A percentile compares a stretch with the other conserved stretches of the same genome.
These are phyloP conservation scores for Andrena bicolor DNA, from an alignment of 2,888 invertebrate genomes.

Conservation along the genomic window DNA sequence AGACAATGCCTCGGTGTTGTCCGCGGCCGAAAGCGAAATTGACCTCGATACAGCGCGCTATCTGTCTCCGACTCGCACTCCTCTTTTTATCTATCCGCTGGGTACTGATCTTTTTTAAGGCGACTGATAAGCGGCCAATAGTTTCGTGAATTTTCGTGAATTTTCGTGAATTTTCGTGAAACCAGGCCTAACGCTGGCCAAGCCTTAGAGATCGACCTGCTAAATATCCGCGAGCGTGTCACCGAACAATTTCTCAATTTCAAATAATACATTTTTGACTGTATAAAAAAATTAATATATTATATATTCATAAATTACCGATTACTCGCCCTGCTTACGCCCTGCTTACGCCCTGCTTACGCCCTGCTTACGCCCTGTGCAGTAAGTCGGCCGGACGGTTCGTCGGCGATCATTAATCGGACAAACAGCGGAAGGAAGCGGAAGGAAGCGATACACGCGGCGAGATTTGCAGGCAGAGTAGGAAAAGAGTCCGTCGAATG, in stretches of 20 bases:
- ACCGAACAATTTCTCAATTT: too few relatives aligned
- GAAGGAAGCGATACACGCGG: not conserved
- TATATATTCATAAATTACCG: too few relatives aligned
- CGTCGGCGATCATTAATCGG: too few relatives aligned
- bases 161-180: too few relatives aligned
- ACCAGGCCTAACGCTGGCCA: not conserved
- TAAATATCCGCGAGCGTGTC: not conserved
- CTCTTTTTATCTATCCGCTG: constrained; percentile 17
- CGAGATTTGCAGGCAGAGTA: constrained; percentile 2
- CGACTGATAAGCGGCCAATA: constrained; percentile 30
- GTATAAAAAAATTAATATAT: too few relatives aligned
- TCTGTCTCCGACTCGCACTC: not conserved
- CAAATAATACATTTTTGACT: too few relatives aligned
- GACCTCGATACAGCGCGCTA: constrained; percentile 33
- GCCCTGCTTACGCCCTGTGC: too few relatives aligned
- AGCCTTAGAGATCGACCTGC: constrained; percentile 12
- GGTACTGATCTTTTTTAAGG: constrained; percentile 19
- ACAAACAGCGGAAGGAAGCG: constrained; percentile 16
- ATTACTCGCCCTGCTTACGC: too few relatives aligned
- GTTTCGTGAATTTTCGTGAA: too few relatives aligned
- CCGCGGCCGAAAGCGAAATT: constrained; percentile 22
- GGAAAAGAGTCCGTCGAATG: constrained; percentile 42
- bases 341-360: too few relatives aligned
- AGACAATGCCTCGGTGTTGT: constrained; percentile 21
- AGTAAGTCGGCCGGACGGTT: too few relatives aligned